Evolutionary conservation across 2,888 invertebrate genomes (phyloP).

Genomic region (Ichneumoninae sp.): DNA sequence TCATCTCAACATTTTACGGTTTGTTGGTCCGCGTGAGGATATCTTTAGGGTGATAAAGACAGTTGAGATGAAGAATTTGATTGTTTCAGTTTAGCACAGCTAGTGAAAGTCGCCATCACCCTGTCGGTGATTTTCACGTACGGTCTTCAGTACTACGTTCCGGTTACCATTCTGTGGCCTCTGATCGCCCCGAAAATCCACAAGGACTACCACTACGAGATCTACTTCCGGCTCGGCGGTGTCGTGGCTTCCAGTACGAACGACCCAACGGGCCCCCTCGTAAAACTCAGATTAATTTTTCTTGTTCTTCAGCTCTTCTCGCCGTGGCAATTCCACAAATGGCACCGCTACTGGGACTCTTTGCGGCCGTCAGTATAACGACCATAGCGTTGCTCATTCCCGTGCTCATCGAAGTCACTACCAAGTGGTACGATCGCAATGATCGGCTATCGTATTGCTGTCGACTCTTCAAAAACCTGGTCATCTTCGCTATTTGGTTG

Average conservation of each 20-base stretch:
- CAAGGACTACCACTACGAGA: slow-evolving; percentile 76
- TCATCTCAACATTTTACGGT: too few species aligned
- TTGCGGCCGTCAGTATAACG: slow-evolving; percentile 86
- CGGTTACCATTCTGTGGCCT: slow-evolving; percentile 87
- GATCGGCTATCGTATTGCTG: slow-evolving; percentile 71
- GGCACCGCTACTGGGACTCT: slow-evolving; percentile 86
- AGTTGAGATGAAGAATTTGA: not conserved
- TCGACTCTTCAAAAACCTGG: slow-evolving; percentile 75
- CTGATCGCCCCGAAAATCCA: slow-evolving; percentile 81
- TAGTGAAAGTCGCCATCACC: slow-evolving; percentile 86
- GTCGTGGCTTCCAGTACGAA: slow-evolving; percentile 77
- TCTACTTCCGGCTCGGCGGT: slow-evolving; percentile 76
- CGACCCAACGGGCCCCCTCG: not conserved
- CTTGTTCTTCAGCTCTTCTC: slow-evolving; percentile 82
- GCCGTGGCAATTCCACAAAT: slow-evolving; percentile 86
- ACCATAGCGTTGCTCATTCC: slow-evolving; percentile 84
- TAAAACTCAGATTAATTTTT: not conserved
- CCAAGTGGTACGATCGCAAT: slow-evolving; percentile 74
- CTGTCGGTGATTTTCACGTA: slow-evolving; percentile 87
- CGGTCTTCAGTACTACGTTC: slow-evolving; percentile 88
- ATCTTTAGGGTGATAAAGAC: too few species aligned
- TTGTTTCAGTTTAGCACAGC: slow-evolving; percentile 81
- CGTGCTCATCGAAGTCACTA: slow-evolving; percentile 79
- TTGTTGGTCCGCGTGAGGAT: too few species aligned
- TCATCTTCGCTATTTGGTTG: slow-evolving; percentile 76